Evolutionary conservation across 2,888 invertebrate genomes (phyloP), one percentile per base, ranked within the genome.

Genomic region (Thecocarcelia acutangulata): DNA sequence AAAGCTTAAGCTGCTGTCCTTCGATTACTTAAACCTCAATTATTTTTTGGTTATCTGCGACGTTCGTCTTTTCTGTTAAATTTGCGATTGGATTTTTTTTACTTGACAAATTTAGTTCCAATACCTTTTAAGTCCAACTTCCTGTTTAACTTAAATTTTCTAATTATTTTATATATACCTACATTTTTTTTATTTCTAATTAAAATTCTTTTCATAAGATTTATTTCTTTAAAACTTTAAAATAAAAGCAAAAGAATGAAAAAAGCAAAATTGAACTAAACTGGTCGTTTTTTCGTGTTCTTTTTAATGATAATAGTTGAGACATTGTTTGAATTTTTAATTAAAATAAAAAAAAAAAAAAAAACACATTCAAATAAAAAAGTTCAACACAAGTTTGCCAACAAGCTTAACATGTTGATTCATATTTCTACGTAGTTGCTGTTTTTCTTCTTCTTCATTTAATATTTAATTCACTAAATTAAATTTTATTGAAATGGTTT

Each of bases 131-230:
- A 52, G 40, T 2, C 21, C 13, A 40, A 54, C 66, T 68, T 68
- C 66, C 66, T 68, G 24, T 54, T 17, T 54, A 8, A 28, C 12
- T 15, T 24, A 19, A 58, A 40, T 21, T 40, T 68, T n/a, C n/a
- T n/a, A 11, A n/a, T 13, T 24, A 8, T 17, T 46, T 37, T 28
- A n/a, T n/a, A n/a, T n/a, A n/a, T 48, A 33, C 3, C 8, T 8
- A 5, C 9, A 33, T 24, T 13, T 46, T 64, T 33, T n/a, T 66
- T n/a, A 1, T 40, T 42, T 63, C 54, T 33, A 58, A 69, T 74
- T 74, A 56, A 74, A 74, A 80, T 80, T 74, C 74, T 58, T 28
- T 24, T 56, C 50, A 8, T 50, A 37, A 11, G 21, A 37, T 69
- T 69, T 28, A 19, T 15, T 42, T 17, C 21, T 24, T 66, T 15